Base-by-base conservation (phyloP, 1,140 invertebrate genomes). In the Macrostomum lignano region DNA sequence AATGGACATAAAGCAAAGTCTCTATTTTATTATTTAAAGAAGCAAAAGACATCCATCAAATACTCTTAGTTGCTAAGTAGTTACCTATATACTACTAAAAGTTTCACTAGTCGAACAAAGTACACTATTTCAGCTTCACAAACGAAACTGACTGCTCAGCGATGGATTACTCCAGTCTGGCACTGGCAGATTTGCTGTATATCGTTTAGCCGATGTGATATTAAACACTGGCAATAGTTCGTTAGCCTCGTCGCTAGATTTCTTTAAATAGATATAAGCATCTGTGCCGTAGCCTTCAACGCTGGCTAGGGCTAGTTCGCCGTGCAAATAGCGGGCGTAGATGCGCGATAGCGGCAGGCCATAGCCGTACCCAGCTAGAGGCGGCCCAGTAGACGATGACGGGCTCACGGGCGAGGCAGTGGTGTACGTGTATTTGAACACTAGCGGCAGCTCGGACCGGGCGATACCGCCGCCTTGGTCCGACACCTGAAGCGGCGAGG, bases 361-460 rank as follows among this genome's bases (percentile, higher is more conserved):
- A 55, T 96, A 98, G 2, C 88, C 88, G 55, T 93, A 94, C 22
- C 86, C 72, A 65, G 61, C 53, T 58, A 24, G 9, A 24, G 23
- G 9, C 9, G 23, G 9, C 13, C 13, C 23, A n/a, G 9, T n/a
- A 24, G 30, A 19, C 30, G 20, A 14, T 5, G 19, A 31, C 20
- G 13, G 17, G 24, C 23, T 24, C 13, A 9, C 23, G 23, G 13
- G 9, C 13, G 49, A 10, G 53, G 25, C 53, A 5, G 88, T 96
- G 25, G 78, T 84, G 59, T 88, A 96, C 81, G 93, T 93, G 56
- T 96, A 96, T 47, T 93, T 82, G 61, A 96, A 96, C 7, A 96
- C 62, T 30, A 75, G 67, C 15, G 49, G 42, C 6, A 43, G 34
- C 21, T 46, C 45, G 20, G 39, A 42, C 13, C 44, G 39, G 3